Conservation (phyloP, 2,888 invertebrate species). For the Drosophila leonis region DNA sequence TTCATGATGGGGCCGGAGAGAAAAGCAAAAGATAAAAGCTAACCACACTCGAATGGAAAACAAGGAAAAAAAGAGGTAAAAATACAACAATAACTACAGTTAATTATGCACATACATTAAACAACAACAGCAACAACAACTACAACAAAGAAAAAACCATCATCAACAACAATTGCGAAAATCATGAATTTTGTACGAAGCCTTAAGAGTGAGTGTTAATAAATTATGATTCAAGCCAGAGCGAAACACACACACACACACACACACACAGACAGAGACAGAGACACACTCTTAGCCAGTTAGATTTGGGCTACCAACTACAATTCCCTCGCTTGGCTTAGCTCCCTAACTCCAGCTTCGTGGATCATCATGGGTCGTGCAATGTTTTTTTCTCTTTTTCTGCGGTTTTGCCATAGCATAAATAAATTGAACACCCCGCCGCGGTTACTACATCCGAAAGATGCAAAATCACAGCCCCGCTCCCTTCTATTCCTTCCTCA, state of each 20-base stretch:
- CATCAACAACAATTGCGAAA: conserved; percentile 33
- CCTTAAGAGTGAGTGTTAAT: conserved; percentile 66
- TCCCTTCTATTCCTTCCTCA: background rate
- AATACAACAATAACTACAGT: conserved; percentile 30
- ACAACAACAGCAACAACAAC: conserved; percentile 18
- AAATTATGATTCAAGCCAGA: conserved; percentile 51
- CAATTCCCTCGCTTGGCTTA: conserved; percentile 25
- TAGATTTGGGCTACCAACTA: conserved; percentile 30
- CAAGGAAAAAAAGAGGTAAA: conserved; percentile 23
- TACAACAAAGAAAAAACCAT: background rate
- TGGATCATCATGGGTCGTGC: conserved; percentile 51
- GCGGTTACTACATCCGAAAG: conserved; percentile 38
- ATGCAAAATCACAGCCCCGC: conserved; percentile 7
- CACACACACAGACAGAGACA: background rate
- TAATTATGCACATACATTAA: conserved; percentile 68
- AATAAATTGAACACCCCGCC: conserved; percentile 60
- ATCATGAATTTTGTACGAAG: conserved; percentile 65
- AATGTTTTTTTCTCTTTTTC: conserved; percentile 34
- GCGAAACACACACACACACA: background rate
- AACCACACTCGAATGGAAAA: conserved; percentile 50
- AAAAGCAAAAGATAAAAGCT: background rate
- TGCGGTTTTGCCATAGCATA: conserved; percentile 72
- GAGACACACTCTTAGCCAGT: background rate
- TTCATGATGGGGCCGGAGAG: background rate
- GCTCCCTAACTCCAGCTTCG: conserved; percentile 13